A percentile compares a stretch with the other conserved stretches of the same genome.
These are phyloP conservation scores for Nemurella pictetii DNA, from an alignment of 2,888 invertebrate genomes.

Conservation along the genomic window DNA sequence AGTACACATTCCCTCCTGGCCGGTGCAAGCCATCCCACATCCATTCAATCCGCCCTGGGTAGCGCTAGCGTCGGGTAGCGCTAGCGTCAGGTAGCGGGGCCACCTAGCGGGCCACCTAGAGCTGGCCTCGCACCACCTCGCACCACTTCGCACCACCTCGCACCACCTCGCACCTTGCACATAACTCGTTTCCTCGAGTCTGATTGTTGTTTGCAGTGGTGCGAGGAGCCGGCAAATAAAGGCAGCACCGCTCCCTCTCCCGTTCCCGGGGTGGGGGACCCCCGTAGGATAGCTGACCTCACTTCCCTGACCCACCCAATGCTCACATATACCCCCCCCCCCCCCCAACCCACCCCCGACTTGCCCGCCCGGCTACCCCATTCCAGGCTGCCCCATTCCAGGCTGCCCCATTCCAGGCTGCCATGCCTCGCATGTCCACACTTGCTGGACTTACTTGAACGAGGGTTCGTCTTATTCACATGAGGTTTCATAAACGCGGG, in stretches of 20 bases:
- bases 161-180: neutral
- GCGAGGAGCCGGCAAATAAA: neutral
- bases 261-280: no score
- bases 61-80: no score
- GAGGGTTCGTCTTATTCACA: slow-evolving; percentile 1
- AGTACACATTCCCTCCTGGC: neutral
- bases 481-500: neutral
- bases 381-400: neutral
- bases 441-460: neutral
- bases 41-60: neutral
- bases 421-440: neutral
- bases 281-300: neutral
- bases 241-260: neutral
- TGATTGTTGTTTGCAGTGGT: slow-evolving; percentile 23
- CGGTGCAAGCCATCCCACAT: no score
- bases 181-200: neutral
- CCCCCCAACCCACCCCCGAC: neutral
- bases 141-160: no score
- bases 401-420: neutral
- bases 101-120: no score
- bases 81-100: no score
- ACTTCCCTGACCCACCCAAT: neutral
- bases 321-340: no score
- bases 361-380: neutral
- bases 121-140: no score